phyloP scores from a whole-genome alignment of 2,113 vertebrate species.

The Grallaria varia region DNA sequence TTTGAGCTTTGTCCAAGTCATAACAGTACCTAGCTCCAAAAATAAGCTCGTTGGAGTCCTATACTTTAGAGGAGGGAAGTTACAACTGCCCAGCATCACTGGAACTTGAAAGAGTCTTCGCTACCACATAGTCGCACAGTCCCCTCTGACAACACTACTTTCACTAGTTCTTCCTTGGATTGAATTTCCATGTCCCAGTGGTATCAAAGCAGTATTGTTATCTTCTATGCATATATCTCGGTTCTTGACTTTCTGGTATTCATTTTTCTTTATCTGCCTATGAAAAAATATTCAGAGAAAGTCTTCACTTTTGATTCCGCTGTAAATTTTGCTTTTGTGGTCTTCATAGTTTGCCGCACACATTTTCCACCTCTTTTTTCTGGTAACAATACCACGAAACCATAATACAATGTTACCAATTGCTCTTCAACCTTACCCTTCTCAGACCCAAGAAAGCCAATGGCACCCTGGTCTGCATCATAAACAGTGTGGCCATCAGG shows the following conservation, averaged over 20 bases:
- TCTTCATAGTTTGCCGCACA: neutral
- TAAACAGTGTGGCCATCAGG: neutral
- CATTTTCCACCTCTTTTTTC: neutral
- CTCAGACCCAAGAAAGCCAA: neutral
- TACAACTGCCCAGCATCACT: neutral
- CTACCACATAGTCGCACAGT: neutral
- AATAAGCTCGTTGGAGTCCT: neutral
- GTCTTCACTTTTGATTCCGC: neutral
- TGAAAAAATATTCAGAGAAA: neutral
- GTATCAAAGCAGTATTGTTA: neutral
- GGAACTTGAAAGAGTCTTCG: neutral
- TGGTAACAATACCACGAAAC: neutral
- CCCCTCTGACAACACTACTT: neutral
- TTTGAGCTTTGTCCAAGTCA: slow-evolving; percentile 27
- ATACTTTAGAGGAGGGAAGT: neutral
- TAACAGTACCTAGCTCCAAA: neutral
- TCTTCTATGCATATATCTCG: neutral
- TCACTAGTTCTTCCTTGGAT: neutral
- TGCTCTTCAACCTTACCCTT: neutral
- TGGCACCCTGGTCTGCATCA: neutral
- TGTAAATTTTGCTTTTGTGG: neutral
- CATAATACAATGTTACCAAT: neutral
- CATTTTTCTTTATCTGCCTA: neutral
- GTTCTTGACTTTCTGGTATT: neutral
- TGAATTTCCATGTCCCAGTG: neutral